Percentiles rank a stretch among this genome's conserved stretches.
Conservation (phyloP, 2,888 invertebrate genomes). For the Polyommatus iphigenia region DNA sequence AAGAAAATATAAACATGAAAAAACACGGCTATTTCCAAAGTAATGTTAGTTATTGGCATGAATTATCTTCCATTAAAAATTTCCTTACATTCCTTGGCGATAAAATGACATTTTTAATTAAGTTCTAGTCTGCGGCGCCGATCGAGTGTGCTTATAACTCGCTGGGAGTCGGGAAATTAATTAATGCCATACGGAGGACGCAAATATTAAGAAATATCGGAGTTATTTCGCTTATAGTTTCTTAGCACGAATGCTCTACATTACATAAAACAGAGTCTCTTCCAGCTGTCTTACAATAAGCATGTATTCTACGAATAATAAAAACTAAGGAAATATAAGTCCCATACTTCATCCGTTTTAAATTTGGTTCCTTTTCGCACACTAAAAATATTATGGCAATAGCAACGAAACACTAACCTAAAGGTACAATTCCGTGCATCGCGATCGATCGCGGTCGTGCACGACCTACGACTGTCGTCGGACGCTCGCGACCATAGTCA, state of each 20-base stretch:
- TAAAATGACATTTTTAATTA: constrained; percentile 47
- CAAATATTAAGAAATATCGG: constrained; percentile 31
- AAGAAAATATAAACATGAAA: not conserved
- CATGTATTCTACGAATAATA: too few relatives aligned
- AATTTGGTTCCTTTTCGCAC: too few relatives aligned
- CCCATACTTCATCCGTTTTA: too few relatives aligned
- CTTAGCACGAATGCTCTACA: not conserved
- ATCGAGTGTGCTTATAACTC: constrained; percentile 27
- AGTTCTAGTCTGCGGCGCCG: constrained; percentile 36
- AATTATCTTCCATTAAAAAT: constrained; percentile 14
- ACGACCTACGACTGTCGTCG: too few relatives aligned
- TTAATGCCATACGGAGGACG: constrained; percentile 17
- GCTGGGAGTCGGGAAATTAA: constrained; percentile 20
- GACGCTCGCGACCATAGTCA: too few relatives aligned
- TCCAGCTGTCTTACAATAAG: too few relatives aligned
- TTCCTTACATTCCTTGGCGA: constrained; percentile 22
- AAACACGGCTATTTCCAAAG: not conserved
- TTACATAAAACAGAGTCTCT: not conserved
- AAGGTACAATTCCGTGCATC: too few relatives aligned
- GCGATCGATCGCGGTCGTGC: too few relatives aligned
- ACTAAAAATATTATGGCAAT: too few relatives aligned
- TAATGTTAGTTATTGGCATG: not conserved
- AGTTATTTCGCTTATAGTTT: not conserved
- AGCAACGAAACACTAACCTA: too few relatives aligned
- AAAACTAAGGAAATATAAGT: too few relatives aligned